These are phyloP conservation scores for Rhyacophila evoluta DNA, from an alignment of 2,888 invertebrate species.

Conservation along the genomic window DNA sequence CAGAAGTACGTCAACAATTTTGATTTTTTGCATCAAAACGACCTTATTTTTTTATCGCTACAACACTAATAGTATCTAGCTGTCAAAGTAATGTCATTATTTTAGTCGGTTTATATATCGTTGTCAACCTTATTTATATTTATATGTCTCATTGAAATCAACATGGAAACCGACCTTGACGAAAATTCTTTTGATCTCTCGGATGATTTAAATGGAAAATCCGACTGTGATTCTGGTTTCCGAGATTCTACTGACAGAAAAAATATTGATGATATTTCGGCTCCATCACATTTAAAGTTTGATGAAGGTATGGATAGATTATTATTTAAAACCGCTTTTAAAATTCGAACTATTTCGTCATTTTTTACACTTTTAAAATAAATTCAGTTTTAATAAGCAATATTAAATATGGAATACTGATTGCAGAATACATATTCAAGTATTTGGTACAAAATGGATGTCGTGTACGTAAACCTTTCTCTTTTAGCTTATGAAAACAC, in stretches of 20 bases:
- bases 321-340: conserved; percentile 26
- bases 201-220: conserved; percentile 43
- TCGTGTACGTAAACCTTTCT: conserved; percentile 43
- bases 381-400: too few species aligned
- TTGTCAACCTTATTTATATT: not conserved
- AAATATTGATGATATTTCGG: conserved; percentile 68
- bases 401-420: too few species aligned
- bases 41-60: conserved; percentile 30
- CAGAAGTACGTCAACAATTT: too few species aligned
- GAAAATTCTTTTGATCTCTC: conserved; percentile 44
- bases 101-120: conserved; percentile 7
- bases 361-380: too few species aligned
- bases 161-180: conserved; percentile 46
- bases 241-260: conserved; percentile 42
- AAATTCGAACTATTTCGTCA: not conserved
- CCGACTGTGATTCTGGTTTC: conserved; percentile 48
- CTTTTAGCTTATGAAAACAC: conserved; percentile 71
- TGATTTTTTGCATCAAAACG: too few species aligned
- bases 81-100: conserved; percentile 11
- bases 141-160: conserved; percentile 1
- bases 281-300: conserved; percentile 76
- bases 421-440: conserved; percentile 37
- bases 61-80: not conserved
- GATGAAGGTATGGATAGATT: conserved; percentile 81
- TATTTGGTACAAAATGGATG: conserved; percentile 52